Percentiles rank a stretch among this genome's conserved stretches.
Evolutionary conservation across 2,797 vertebrate genomes (phyloP).

Genomic region (Rachycentron canadum): DNA sequence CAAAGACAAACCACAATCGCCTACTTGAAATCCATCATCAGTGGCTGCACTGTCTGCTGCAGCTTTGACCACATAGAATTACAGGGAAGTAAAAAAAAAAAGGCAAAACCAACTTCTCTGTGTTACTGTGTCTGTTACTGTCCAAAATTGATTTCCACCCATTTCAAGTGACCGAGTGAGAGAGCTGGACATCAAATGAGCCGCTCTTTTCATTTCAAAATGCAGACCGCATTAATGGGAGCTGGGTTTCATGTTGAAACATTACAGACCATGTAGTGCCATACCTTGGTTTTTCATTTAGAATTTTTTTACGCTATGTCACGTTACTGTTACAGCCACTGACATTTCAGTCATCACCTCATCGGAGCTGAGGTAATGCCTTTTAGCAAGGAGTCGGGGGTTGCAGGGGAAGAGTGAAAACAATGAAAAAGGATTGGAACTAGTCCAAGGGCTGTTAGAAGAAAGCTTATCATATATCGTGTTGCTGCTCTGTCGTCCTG

Average conservation of each 20-base stretch:
- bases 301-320: conserved; percentile 60
- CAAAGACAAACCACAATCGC: conserved; percentile 39
- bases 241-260: conserved; percentile 58
- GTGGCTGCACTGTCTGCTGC: conserved; percentile 7
- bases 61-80: conserved; percentile 20
- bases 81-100: conserved; percentile 22
- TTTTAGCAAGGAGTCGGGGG: conserved; percentile 44
- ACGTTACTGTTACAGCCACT: conserved; percentile 65
- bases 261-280: conserved; percentile 28
- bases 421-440: conserved; percentile 65
- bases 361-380: conserved; percentile 66
- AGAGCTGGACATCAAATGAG: conserved; percentile 45
- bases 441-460: conserved; percentile 56
- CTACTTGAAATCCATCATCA: conserved; percentile 27
- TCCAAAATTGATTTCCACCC: conserved; percentile 45
- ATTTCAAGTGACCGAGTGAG: conserved; percentile 25
- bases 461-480: conserved; percentile 65
- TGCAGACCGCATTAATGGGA: conserved; percentile 55
- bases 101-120: conserved; percentile 16
- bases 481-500: conserved; percentile 64
- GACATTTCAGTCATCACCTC: conserved; percentile 72
- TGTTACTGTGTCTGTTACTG: conserved; percentile 16
- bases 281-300: conserved; percentile 56
- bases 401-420: conserved; percentile 53
- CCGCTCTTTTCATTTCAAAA: conserved; percentile 43